Evolutionary conservation across 1,140 invertebrate species (phyloP), one percentile per base, ranked within the genome.

Genomic region (Dinoponera quadriceps): DNA sequence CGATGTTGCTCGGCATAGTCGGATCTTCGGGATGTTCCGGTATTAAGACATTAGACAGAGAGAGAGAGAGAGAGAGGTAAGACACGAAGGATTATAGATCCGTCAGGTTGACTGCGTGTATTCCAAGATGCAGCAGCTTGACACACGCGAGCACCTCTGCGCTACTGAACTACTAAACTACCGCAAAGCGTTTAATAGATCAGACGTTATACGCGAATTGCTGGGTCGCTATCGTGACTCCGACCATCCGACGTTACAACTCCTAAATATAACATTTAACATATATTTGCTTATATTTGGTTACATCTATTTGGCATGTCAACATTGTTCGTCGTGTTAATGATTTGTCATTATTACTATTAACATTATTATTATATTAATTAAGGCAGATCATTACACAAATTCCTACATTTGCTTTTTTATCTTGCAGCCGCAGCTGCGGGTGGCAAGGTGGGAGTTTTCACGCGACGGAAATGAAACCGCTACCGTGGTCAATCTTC

Each of bases 111-210:
- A 25, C 22, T 78, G 29, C 49, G 38, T 27, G 54, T 38, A 55
- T 78, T n/a, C 33, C 49, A 38, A 57, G 49, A 68, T 69, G 27
- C 55, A 33, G 63, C 62, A 57, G 63, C 29, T 44, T 33, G 63
- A 66, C 68, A 18, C 27, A 66, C 13, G 22, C 22, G 20, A n/a
- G 29, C 68, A 69, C 51, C 63, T 69, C 69, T 54, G 22, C 63
- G 49, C 2, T 14, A 29, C 60, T 54, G 48, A 78, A 68, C 62
- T 78, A 55, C 51, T 78, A 78, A 78, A 78, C 75, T 78, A 78
- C 74, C 62, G 62, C 68, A 78, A 68, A 78, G 75, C 75, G n/a
- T 78, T 78, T 78, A 78, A 78, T 69, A 78, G 75, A 78, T 78
- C 63, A 57, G 29, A 69, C 68, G 63, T 78, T 78, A 69, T 20